phyloP scores from a whole-genome alignment of 2,113 vertebrate species.

The Python bivittatus region DNA sequence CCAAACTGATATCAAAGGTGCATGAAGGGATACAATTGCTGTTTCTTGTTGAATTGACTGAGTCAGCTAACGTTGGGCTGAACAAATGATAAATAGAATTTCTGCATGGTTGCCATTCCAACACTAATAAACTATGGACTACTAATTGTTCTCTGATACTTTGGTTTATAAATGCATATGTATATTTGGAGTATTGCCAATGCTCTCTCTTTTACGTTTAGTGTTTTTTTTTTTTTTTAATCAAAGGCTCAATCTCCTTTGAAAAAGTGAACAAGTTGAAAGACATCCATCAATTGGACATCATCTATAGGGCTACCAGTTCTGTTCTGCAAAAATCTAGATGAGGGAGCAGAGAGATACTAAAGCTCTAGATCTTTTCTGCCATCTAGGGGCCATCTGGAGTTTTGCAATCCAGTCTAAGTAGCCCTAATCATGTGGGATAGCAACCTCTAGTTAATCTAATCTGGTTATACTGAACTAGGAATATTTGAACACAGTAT shows the following conservation, averaged over 20 bases:
- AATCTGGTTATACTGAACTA: background rate
- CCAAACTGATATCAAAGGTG: background rate
- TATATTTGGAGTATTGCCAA: background rate
- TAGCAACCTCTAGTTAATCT: background rate
- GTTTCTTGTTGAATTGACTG: background rate
- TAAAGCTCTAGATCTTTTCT: background rate
- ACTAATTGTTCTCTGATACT: background rate
- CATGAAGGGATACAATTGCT: background rate
- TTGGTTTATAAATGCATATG: background rate
- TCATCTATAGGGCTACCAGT: background rate
- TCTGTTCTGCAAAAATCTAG: background rate
- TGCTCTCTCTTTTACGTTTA: background rate
- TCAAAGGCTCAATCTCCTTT: background rate
- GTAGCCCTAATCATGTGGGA: background rate
- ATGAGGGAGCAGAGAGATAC: background rate
- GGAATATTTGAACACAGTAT: background rate
- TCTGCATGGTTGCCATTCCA: no score
- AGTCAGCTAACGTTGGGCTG: background rate
- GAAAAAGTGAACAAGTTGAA: background rate
- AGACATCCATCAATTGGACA: background rate
- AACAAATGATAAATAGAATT: background rate
- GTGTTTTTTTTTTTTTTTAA: background rate
- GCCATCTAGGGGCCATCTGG: background rate
- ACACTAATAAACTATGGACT: background rate
- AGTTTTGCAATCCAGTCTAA: no score